Evolutionary conservation across 2,888 invertebrate species (phyloP), one percentile per base, ranked within the genome.

Genomic region (Thalpophila matura): DNA sequence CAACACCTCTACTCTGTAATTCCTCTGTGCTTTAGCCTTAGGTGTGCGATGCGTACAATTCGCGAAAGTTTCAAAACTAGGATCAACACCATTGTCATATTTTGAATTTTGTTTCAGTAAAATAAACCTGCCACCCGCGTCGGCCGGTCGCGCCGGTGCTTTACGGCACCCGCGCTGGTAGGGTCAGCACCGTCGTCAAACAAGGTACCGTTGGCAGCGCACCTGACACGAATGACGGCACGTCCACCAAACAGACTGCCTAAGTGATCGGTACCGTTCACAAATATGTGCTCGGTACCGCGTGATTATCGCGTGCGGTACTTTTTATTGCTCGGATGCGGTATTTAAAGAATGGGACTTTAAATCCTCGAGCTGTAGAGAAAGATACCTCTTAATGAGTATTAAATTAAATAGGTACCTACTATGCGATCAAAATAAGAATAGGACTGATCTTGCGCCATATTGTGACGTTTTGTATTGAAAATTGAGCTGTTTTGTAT

Each of bases 261-360:
- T 91, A 92, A 93, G 92, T 91, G 91, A 91, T 92, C 83, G 89
- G 91, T 89, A 89, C 92, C 91, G 92, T 90, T 90, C 85, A 89
- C 92, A 91, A 90, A 92, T 89, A 91, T 85, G 77, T 80, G 83
- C 45, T 76, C 72, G 59, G 69, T 70, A 63, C 80, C 67, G 81
- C 85, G 86, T 86, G 86, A 86, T 86, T 79, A 72, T 76, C 71
- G 72, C 56, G 56, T 43, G 51, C 26, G 29, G 35, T 24, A 61
- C 47, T 37, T 58, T 55, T 47, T 31, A 61, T 56, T 54, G 42
- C 49, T 59, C 45, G 60, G 81, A 82, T 76, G 59, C 35, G 78
- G 75, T 73, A 75, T 71, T 64, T 42, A 40, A 27, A 22, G 24
- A 42, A 31, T 64, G 3, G 16, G 10, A 6, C 6, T 29, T 67